These are phyloP conservation scores for Nicator chloris DNA, from an alignment of 2,113 vertebrate species.

Conservation along the genomic window DNA sequence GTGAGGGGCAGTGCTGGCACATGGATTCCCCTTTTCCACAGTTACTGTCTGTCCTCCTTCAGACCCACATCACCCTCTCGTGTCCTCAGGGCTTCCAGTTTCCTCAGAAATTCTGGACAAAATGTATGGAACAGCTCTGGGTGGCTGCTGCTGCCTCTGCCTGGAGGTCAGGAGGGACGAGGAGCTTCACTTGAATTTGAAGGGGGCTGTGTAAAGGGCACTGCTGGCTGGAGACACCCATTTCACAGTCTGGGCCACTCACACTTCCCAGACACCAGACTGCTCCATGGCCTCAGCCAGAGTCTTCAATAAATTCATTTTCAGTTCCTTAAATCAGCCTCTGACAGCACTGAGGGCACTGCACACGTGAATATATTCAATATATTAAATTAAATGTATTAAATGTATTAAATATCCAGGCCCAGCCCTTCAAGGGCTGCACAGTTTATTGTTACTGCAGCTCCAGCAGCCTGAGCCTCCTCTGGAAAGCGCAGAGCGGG, in stretches of 20 bases:
- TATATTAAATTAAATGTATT: background rate
- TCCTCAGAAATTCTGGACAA: background rate
- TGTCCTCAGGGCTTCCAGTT: background rate
- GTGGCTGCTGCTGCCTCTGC: background rate
- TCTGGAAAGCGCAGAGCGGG: background rate
- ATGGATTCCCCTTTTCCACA: background rate
- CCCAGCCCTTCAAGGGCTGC: background rate
- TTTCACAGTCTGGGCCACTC: constrained; percentile 15
- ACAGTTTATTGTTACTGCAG: background rate
- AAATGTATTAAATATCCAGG: background rate
- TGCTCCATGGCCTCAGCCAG: background rate
- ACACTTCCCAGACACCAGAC: constrained; percentile 9
- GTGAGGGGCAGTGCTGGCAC: background rate
- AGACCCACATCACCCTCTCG: background rate
- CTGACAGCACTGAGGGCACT: background rate
- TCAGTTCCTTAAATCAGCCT: constrained; percentile 35
- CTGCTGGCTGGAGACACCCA: background rate
- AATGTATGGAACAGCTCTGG: background rate
- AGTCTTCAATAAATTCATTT: constrained; percentile 3
- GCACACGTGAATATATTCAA: background rate
- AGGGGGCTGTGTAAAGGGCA: background rate
- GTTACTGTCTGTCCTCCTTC: background rate
- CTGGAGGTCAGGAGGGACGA: background rate
- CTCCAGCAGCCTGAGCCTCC: background rate
- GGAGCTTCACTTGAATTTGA: background rate